Conservation (phyloP, 2,888 invertebrate genomes). For the Tenthredo distinguenda region DNA sequence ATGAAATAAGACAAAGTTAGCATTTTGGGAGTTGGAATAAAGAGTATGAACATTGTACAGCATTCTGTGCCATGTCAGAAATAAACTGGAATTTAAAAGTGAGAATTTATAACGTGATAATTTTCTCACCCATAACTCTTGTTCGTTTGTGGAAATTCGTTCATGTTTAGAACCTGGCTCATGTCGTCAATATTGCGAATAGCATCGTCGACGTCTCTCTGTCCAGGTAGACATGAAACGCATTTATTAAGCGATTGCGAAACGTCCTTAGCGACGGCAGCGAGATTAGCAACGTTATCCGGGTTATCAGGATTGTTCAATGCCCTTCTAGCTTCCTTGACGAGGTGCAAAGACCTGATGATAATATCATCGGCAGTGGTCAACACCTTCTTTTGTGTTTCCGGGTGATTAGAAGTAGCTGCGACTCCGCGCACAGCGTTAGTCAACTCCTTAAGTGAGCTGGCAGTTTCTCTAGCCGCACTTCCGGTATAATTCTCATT, state of each 20-base stretch:
- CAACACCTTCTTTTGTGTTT: constrained; percentile 82
- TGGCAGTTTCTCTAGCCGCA: constrained; percentile 90
- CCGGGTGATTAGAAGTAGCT: constrained; percentile 82
- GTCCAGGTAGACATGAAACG: constrained; percentile 94
- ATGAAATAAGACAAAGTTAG: constrained; percentile 39
- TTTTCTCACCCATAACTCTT: constrained; percentile 84
- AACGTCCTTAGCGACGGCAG: constrained; percentile 88
- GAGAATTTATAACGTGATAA: background rate
- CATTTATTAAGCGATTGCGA: constrained; percentile 82
- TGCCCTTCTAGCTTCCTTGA: constrained; percentile 91
- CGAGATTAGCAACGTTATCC: constrained; percentile 80
- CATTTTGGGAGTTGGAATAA: background rate
- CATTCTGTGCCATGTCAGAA: too few relatives aligned
- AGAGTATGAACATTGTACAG: too few relatives aligned
- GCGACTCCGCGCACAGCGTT: constrained; percentile 89
- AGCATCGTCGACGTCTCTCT: constrained; percentile 95
- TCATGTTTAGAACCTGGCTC: constrained; percentile 85
- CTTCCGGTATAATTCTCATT: constrained; percentile 90
- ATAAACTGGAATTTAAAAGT: background rate
- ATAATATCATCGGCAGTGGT: constrained; percentile 90
- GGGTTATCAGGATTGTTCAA: constrained; percentile 85
- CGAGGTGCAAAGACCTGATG: constrained; percentile 86
- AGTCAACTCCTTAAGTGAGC: constrained; percentile 87
- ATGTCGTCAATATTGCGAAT: constrained; percentile 90
- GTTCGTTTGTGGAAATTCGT: constrained; percentile 87